A percentile compares a stretch with the other conserved stretches of the same genome.
These are phyloP conservation scores for Brachypterus glaber DNA, from an alignment of 2,888 invertebrate species.

Conservation along the genomic window DNA sequence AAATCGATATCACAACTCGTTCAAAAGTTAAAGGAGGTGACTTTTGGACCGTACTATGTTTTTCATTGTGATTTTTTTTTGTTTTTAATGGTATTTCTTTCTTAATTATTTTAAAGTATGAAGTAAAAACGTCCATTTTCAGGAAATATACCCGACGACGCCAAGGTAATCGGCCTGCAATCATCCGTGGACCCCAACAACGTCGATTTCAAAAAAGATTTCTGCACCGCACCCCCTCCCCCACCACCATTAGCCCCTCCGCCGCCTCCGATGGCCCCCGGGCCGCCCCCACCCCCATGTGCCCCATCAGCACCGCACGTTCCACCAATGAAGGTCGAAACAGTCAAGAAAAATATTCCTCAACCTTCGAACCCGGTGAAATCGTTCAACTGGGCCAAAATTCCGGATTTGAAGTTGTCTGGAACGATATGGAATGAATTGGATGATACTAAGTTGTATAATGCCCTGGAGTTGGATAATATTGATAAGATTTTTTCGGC, in stretches of 20 bases:
- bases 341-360: conserved; percentile 78
- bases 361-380: conserved; percentile 87
- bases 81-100: too few relatives aligned
- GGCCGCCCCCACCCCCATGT: conserved; percentile 49
- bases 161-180: conserved; percentile 58
- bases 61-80: too few relatives aligned
- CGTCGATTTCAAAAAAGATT: conserved; percentile 23
- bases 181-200: conserved; percentile 27
- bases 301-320: conserved; percentile 52
- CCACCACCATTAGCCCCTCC: conserved; percentile 37
- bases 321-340: conserved; percentile 47
- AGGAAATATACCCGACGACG: conserved; percentile 88
- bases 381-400: conserved; percentile 95
- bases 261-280: conserved; percentile 53
- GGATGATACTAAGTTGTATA: conserved; percentile 87
- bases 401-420: conserved; percentile 81
- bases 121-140: conserved; percentile 77
- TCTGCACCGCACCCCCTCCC: conserved; percentile 33
- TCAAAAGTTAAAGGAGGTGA: too few relatives aligned
- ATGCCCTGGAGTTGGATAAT: conserved; percentile 79
- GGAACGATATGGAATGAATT: conserved; percentile 94
- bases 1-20: too few relatives aligned
- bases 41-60: too few relatives aligned
- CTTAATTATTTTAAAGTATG: too few relatives aligned
- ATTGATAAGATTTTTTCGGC: conserved; percentile 93